A percentile compares a stretch with the other conserved stretches of the same genome.
phyloP scores from a whole-genome alignment of 2,888 invertebrate genomes.

The Zaprionus lineosus region DNA sequence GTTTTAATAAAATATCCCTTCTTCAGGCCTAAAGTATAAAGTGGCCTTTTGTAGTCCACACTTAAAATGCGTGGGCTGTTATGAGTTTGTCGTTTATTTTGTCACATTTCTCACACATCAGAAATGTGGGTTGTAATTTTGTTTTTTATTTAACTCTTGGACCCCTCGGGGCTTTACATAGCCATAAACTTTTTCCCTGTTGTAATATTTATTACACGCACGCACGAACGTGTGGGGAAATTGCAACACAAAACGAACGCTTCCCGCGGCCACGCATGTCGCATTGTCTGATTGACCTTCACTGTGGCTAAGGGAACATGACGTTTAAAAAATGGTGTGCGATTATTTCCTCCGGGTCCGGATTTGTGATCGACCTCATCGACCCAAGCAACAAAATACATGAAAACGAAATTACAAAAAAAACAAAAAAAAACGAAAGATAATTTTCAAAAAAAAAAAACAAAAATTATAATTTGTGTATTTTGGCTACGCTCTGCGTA shows the following conservation, averaged over 20 bases:
- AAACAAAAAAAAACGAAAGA: background rate
- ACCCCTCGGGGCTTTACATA: conserved; percentile 5
- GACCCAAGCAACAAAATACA: conserved; percentile 15
- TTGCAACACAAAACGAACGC: conserved; percentile 37
- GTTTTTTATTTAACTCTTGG: conserved; percentile 16
- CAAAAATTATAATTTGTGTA: background rate
- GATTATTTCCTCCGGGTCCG: conserved; percentile 33
- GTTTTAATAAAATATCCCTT: too few relatives aligned
- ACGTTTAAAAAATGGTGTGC: conserved; percentile 44
- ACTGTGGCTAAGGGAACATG: conserved; percentile 21
- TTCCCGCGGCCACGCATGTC: conserved; percentile 9
- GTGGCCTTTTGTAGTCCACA: too few relatives aligned
- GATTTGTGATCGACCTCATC: conserved; percentile 52
- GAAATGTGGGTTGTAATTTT: conserved; percentile 24
- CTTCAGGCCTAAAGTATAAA: too few relatives aligned
- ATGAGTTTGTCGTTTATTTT: conserved; percentile 4
- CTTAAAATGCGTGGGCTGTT: background rate
- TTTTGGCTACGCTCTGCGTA: conserved; percentile 42
- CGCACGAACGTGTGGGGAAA: conserved; percentile 24
- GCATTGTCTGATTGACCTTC: conserved; percentile 41
- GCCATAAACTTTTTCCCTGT: conserved; percentile 23
- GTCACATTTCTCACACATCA: conserved; percentile 4
- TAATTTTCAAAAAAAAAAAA: conserved; percentile 5
- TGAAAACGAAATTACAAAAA: conserved; percentile 6
- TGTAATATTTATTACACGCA: conserved; percentile 34